phyloP scores from a whole-genome alignment of 1,140 invertebrate genomes.

The Marisa cornuarietis region DNA sequence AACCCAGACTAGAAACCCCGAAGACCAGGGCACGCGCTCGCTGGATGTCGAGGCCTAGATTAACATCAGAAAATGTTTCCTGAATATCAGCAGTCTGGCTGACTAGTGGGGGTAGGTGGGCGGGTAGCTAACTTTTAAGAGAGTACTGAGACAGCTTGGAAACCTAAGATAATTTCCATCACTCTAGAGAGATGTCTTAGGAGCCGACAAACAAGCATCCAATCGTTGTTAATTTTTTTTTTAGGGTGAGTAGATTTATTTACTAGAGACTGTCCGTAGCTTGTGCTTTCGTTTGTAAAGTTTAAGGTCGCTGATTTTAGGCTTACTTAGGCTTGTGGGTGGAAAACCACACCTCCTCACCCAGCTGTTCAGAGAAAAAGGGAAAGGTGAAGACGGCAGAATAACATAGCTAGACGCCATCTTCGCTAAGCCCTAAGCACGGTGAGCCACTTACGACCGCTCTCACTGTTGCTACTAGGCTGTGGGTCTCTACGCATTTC shows the following conservation, averaged over 20 bases:
- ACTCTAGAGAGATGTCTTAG: neutral
- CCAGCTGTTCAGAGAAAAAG: neutral
- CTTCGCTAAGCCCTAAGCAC: too few relatives aligned
- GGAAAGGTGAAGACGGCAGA: neutral
- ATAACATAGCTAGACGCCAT: neutral
- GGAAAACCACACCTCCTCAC: neutral
- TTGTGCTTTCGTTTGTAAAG: neutral
- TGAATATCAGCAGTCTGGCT: neutral
- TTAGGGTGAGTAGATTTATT: neutral
- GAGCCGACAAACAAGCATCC: neutral
- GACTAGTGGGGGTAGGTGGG: neutral
- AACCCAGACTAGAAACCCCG: neutral
- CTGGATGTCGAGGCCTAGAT: neutral
- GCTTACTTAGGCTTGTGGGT: neutral
- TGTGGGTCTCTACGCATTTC: too few relatives aligned
- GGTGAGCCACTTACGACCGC: too few relatives aligned
- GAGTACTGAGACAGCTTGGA: neutral
- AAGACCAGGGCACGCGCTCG: too few relatives aligned
- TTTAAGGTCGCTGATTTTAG: neutral
- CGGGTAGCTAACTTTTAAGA: neutral
- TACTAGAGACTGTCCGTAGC: neutral
- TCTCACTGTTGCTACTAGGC: too few relatives aligned
- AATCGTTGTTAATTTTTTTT: neutral
- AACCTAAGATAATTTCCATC: neutral
- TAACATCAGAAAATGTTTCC: neutral